Percentiles rank a stretch among this genome's conserved stretches.
Conservation (phyloP, 2,113 vertebrate species). For the Ploceus nigricollis region DNA sequence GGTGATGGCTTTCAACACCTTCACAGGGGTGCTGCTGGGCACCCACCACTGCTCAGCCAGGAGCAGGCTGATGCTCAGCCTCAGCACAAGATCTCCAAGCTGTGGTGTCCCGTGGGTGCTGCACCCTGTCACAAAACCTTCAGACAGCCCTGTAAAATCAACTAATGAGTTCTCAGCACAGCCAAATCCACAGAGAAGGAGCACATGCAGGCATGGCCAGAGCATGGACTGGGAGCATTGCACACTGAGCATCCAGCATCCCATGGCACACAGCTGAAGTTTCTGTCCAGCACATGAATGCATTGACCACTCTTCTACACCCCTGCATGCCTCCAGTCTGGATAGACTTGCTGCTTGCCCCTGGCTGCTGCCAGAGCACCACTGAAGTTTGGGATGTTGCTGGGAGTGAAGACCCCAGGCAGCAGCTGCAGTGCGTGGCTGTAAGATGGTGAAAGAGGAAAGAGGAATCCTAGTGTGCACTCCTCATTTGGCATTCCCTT, state of each 20-base stretch:
- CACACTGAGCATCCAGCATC: background rate
- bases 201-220: background rate
- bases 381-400: background rate
- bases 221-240: background rate
- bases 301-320: rapidly evolving
- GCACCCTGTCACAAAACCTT: background rate
- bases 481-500: background rate
- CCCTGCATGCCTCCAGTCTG: background rate
- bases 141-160: background rate
- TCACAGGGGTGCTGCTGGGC: background rate
- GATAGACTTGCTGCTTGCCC: background rate
- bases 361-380: background rate
- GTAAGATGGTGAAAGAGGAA: background rate
- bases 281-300: background rate
- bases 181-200: background rate
- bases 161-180: background rate
- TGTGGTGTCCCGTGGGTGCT: background rate
- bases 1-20: background rate
- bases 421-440: rapidly evolving
- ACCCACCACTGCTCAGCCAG: background rate
- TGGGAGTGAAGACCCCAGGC: background rate
- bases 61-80: background rate
- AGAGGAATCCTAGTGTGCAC: background rate
- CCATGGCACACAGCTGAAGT: background rate
- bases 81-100: background rate